phyloP scores from a whole-genome alignment of 2,888 invertebrate genomes.

The Oligia latruncula region DNA sequence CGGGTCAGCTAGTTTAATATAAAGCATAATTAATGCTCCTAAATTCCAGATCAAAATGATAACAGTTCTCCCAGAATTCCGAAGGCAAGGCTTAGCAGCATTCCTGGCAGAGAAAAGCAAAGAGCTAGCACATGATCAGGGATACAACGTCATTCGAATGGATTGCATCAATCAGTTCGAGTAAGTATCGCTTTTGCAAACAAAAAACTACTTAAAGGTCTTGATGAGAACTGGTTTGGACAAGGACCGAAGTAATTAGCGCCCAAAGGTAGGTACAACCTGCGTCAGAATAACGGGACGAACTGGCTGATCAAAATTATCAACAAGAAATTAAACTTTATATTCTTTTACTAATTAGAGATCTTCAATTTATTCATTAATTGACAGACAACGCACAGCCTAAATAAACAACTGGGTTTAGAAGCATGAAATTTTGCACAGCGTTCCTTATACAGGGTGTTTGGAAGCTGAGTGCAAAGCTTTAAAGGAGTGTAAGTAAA shows the following conservation, averaged over 20 bases:
- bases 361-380: too few relatives aligned
- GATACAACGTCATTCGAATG: conserved; percentile 82
- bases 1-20: neutral
- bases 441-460: neutral
- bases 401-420: neutral
- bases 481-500: too few relatives aligned
- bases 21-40: neutral
- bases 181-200: conserved; percentile 69
- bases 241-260: conserved; percentile 5
- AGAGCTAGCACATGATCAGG: conserved; percentile 78
- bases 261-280: neutral
- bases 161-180: conserved; percentile 85
- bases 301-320: too few relatives aligned
- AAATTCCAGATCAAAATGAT: conserved; percentile 84
- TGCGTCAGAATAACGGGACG: neutral
- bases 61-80: conserved; percentile 80
- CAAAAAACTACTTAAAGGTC: neutral
- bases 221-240: conserved; percentile 27
- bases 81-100: conserved; percentile 82
- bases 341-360: neutral
- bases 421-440: neutral
- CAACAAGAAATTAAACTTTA: neutral
- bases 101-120: conserved; percentile 78
- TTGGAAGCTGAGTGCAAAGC: too few relatives aligned
- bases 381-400: too few relatives aligned